These are phyloP conservation scores for Electrona antarctica DNA, from an alignment of 2,113 vertebrate genomes.

Conservation along the genomic window DNA sequence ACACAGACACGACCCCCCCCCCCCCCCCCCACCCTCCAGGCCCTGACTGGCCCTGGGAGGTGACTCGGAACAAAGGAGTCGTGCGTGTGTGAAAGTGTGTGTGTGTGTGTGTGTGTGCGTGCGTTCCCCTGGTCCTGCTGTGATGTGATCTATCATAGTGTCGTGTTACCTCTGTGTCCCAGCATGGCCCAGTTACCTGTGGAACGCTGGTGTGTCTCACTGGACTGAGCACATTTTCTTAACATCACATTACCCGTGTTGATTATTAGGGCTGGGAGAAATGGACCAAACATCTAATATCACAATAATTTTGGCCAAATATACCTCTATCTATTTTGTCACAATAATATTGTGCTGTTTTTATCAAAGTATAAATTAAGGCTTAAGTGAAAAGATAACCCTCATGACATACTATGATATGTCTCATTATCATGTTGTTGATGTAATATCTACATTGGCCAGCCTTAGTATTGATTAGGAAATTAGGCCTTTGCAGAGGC, in stretches of 20 bases:
- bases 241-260: not conserved
- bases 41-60: slow-evolving; percentile 16
- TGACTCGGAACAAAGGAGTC: not conserved
- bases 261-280: too few species aligned
- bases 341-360: too few species aligned
- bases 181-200: not conserved
- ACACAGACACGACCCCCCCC: not conserved
- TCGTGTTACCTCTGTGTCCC: not conserved
- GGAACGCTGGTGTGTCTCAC: not conserved
- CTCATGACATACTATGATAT: too few species aligned
- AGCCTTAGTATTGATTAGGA: too few species aligned
- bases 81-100: not conserved
- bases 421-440: too few species aligned
- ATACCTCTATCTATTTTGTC: too few species aligned
- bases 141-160: not conserved
- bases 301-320: too few species aligned
- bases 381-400: too few species aligned
- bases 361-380: too few species aligned
- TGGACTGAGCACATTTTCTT: not conserved
- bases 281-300: too few species aligned
- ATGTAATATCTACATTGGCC: too few species aligned
- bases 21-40: not conserved
- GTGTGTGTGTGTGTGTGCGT: not conserved
- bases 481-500: too few species aligned
- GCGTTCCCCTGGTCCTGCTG: slow-evolving; percentile 8